Percentiles rank a stretch among this genome's conserved stretches.
Conservation (phyloP, 2,113 vertebrate genomes). For the Coregonus clupeaformis region DNA sequence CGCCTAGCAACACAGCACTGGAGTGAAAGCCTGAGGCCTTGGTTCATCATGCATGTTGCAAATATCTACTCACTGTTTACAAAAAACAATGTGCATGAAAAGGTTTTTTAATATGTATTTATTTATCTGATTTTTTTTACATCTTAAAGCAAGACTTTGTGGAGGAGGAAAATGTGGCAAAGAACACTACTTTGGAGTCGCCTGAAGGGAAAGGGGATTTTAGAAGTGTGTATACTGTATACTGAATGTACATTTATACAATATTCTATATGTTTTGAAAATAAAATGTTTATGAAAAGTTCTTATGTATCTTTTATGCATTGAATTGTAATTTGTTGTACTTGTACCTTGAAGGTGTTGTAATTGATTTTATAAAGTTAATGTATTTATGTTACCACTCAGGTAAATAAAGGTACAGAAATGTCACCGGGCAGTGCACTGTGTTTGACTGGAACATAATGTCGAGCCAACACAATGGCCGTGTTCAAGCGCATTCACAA, state of each 20-base stretch:
- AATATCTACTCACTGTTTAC: constrained; percentile 69
- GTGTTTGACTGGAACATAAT: neutral
- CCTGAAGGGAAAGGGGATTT: constrained; percentile 21
- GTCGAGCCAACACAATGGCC: too few relatives aligned
- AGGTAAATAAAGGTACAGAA: constrained; percentile 80
- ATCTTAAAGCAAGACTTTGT: constrained; percentile 27
- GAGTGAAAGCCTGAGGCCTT: constrained; percentile 69
- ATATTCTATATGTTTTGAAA: constrained; percentile 70
- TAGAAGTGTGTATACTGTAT: constrained; percentile 50
- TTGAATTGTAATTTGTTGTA: constrained; percentile 70
- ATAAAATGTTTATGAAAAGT: constrained; percentile 40
- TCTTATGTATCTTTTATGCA: constrained; percentile 68
- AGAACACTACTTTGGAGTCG: constrained; percentile 38
- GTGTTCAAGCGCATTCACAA: too few relatives aligned
- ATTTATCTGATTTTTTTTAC: constrained; percentile 43
- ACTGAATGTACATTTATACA: constrained; percentile 91
- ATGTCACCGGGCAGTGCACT: neutral
- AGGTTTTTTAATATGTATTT: constrained; percentile 60
- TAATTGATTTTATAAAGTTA: constrained; percentile 76
- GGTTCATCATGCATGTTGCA: constrained; percentile 76
- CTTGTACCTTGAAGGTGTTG: constrained; percentile 64
- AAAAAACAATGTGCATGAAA: constrained; percentile 65
- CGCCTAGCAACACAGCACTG: constrained; percentile 81
- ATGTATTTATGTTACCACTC: constrained; percentile 76
- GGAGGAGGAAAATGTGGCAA: constrained; percentile 8